Conservation (phyloP, 2,888 invertebrate species). For the Abrostola tripartita region DNA sequence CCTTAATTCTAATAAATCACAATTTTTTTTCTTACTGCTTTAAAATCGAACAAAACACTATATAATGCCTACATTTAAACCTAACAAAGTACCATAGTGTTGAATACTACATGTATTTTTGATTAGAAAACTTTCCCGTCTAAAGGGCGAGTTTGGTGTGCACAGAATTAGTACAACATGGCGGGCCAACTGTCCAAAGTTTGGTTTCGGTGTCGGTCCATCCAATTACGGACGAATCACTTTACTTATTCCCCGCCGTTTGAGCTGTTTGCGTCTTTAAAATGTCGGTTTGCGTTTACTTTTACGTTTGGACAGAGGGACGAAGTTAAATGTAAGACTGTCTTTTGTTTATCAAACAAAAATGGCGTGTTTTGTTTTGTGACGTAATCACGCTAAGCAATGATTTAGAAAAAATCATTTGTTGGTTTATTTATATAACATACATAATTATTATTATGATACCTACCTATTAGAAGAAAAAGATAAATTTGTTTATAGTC, state of each 20-base stretch:
- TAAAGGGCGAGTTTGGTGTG: conserved; percentile 54
- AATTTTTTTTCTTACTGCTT: no score
- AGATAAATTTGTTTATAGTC: no score
- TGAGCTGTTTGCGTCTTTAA: conserved; percentile 9
- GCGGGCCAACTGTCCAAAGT: conserved; percentile 55
- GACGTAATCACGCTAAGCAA: no score
- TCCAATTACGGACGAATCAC: conserved; percentile 60
- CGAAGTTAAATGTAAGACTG: background rate
- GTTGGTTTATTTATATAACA: no score
- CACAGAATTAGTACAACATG: conserved; percentile 56
- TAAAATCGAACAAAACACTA: background rate
- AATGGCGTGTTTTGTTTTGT: no score
- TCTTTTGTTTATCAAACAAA: background rate
- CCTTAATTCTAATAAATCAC: no score
- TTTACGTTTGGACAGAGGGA: background rate
- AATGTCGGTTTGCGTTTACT: background rate
- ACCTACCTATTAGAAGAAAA: no score
- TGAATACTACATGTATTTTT: conserved; percentile 53
- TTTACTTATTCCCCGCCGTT: conserved; percentile 37
- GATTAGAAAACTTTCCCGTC: conserved; percentile 57
- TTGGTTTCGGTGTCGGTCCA: conserved; percentile 53
- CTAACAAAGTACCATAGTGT: conserved; percentile 2
- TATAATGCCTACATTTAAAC: background rate
- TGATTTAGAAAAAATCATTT: no score
- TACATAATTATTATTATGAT: no score